A percentile compares a stretch with the other conserved stretches of the same genome.
phyloP scores from a whole-genome alignment of 2,113 vertebrate genomes.

The Marcusenius ussheri region DNA sequence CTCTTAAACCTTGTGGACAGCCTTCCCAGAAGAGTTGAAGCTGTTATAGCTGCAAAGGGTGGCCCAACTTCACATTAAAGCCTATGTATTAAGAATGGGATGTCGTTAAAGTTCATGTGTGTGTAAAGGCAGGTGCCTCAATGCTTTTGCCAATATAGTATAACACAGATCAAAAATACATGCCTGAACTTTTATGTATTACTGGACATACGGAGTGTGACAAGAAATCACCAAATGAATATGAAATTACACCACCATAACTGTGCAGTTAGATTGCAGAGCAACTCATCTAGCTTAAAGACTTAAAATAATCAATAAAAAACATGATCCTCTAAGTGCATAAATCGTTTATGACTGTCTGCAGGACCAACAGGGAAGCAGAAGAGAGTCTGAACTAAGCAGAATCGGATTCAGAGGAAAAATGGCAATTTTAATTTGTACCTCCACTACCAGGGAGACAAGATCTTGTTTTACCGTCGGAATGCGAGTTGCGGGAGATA shows the following conservation, averaged over 20 bases:
- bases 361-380: background rate
- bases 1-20: no score
- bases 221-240: background rate
- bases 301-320: background rate
- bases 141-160: no score
- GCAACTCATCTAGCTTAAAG: background rate
- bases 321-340: background rate
- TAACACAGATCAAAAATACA: background rate
- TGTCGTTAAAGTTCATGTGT: no score
- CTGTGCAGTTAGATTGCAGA: background rate
- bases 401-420: constrained; percentile 50
- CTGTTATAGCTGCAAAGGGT: no score
- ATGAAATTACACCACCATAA: background rate
- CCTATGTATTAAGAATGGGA: no score
- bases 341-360: background rate
- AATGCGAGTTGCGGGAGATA: constrained; percentile 37
- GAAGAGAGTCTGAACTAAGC: constrained; percentile 13
- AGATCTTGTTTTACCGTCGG: constrained; percentile 52
- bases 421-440: constrained; percentile 63
- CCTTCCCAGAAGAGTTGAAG: no score
- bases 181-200: background rate
- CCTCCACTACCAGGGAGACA: constrained; percentile 46
- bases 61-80: no score
- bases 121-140: no score
- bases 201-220: background rate